A percentile compares a stretch with the other conserved stretches of the same genome.
Evolutionary conservation across 2,113 vertebrate species (phyloP).

Genomic region (Theristicus caerulescens): DNA sequence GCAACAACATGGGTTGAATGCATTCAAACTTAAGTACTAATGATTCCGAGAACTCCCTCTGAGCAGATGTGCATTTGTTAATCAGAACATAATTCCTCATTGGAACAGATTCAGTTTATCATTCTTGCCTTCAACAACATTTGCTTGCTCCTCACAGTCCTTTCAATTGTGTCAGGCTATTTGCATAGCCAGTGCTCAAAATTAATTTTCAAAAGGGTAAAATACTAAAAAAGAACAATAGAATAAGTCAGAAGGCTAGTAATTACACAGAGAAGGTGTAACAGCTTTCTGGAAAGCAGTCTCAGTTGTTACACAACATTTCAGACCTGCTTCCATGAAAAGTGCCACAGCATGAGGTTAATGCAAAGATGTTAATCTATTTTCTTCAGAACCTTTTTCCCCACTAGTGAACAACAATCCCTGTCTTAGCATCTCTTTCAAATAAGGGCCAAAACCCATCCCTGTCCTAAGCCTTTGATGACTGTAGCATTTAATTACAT

Average conservation of each 20-base stretch:
- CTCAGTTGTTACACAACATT: background rate
- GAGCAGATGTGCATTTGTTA: background rate
- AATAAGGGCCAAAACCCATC: background rate
- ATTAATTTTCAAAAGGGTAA: background rate
- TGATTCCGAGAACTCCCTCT: background rate
- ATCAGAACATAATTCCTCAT: background rate
- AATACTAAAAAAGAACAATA: background rate
- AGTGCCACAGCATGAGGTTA: background rate
- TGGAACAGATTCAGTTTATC: background rate
- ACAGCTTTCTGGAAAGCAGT: background rate
- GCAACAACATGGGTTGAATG: background rate
- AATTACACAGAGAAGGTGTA: background rate
- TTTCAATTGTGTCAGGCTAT: background rate
- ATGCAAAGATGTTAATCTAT: background rate
- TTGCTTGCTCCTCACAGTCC: background rate
- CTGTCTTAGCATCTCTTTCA: background rate
- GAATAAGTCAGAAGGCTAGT: background rate
- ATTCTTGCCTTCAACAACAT: background rate
- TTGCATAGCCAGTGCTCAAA: background rate
- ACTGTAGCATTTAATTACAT: background rate
- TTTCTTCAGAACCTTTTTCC: background rate
- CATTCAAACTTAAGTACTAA: background rate
- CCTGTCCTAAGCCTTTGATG: background rate
- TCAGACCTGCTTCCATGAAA: background rate
- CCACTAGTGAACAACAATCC: background rate